Conservation (phyloP, 2,797 vertebrate genomes). For the Lutjanus campechanus region DNA sequence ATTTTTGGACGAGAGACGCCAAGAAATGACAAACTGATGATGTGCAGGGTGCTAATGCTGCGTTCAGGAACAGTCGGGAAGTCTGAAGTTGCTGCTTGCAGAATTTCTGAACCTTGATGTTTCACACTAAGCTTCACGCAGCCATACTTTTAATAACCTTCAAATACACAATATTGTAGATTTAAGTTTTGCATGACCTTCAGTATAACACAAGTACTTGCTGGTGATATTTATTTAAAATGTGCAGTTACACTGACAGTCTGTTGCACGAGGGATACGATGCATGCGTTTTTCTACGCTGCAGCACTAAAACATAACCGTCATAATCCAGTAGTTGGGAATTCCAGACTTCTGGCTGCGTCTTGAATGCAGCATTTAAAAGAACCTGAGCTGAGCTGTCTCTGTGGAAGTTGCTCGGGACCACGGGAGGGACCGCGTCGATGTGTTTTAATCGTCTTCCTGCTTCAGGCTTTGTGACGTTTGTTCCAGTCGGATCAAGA, state of each 20-base stretch:
- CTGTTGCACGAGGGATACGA: neutral
- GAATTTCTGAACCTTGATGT: too few species aligned
- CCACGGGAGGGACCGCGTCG: neutral
- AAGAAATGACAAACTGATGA: neutral
- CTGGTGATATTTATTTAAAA: neutral
- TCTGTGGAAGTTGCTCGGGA: neutral
- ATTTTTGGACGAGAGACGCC: neutral
- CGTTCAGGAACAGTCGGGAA: neutral
- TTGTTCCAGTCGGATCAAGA: neutral
- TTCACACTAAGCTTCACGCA: neutral
- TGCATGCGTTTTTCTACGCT: neutral
- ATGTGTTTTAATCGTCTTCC: slow-evolving; percentile 27
- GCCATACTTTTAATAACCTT: neutral
- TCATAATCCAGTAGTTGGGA: neutral
- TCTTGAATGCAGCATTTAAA: slow-evolving; percentile 27
- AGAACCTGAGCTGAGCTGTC: neutral
- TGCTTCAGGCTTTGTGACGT: slow-evolving; percentile 16
- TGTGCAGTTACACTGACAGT: neutral
- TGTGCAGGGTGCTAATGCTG: slow-evolving; percentile 44
- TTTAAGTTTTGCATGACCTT: neutral
- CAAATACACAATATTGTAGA: neutral
- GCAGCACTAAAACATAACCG: neutral
- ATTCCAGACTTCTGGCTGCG: neutral
- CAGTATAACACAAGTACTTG: neutral
- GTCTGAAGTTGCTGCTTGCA: neutral